phyloP scores from a whole-genome alignment of 2,888 invertebrate genomes.

The Rhingia campestris region DNA sequence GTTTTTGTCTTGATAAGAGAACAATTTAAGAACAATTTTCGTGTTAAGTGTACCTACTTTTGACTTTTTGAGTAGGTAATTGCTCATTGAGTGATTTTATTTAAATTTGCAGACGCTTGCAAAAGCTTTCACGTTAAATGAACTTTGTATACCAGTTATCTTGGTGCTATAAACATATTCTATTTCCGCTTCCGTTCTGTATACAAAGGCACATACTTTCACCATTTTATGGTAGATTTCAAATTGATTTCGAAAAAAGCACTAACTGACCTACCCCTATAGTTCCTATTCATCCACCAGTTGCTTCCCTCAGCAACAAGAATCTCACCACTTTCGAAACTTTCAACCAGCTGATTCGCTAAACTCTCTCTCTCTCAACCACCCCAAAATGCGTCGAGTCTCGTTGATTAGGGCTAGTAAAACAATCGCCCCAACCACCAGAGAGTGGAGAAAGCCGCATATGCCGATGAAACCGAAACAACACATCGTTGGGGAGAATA shows the following conservation, averaged over 20 bases:
- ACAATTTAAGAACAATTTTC: background rate
- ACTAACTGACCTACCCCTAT: conserved; percentile 38
- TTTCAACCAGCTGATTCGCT: conserved; percentile 8
- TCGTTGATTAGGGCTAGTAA: conserved; percentile 53
- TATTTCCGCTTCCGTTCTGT: background rate
- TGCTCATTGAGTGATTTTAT: conserved; percentile 2
- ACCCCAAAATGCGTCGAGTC: conserved; percentile 54
- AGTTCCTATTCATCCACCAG: conserved; percentile 42
- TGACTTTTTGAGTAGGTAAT: background rate
- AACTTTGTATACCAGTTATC: conserved; percentile 20
- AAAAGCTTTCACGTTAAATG: background rate
- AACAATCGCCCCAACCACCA: conserved; percentile 44
- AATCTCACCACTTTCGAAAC: conserved; percentile 34
- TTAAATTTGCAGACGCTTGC: background rate
- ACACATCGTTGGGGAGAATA: conserved; percentile 43
- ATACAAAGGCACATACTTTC: background rate
- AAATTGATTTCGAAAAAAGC: conserved; percentile 24
- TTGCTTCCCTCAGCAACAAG: conserved; percentile 48
- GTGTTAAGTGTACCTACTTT: conserved; percentile 8
- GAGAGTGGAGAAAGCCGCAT: conserved; percentile 48
- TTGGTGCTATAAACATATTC: background rate
- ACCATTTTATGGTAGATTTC: background rate
- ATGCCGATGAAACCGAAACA: conserved; percentile 39
- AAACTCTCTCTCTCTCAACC: conserved; percentile 36
- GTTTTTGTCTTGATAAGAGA: background rate